phyloP scores from a whole-genome alignment of 2,797 vertebrate genomes.

The Zenarchopterus dispar region DNA sequence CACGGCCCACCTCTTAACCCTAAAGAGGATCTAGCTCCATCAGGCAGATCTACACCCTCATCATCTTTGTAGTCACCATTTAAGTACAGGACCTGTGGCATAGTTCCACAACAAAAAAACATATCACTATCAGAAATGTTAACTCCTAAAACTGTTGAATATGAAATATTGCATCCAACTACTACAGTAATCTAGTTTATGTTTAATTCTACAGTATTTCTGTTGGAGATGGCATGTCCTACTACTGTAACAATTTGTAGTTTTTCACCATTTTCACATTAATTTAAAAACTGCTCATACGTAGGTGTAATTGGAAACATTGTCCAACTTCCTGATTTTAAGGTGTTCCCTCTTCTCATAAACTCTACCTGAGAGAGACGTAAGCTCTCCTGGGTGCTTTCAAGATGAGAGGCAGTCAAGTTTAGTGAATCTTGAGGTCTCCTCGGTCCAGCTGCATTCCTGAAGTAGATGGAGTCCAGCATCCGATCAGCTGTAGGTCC shows the following conservation, averaged over 20 bases:
- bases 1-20: conserved; percentile 69
- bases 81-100: conserved; percentile 54
- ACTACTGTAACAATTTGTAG: no score
- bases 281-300: no score
- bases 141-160: not conserved
- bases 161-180: not conserved
- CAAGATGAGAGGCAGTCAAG: conserved; percentile 48
- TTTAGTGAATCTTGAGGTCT: conserved; percentile 54
- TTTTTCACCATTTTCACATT: no score
- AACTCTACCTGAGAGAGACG: conserved; percentile 64
- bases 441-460: conserved; percentile 46
- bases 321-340: no score
- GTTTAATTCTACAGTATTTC: no score
- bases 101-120: not conserved
- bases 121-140: not conserved
- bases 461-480: conserved; percentile 68
- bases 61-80: conserved; percentile 40
- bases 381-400: conserved; percentile 64
- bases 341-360: no score
- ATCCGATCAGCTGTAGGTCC: conserved; percentile 39
- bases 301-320: no score
- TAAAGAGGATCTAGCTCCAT: conserved; percentile 50
- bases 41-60: conserved; percentile 60
- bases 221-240: no score
- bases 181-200: not conserved